These are phyloP conservation scores for Xestia xanthographa DNA, from an alignment of 2,888 invertebrate species.

Conservation along the genomic window DNA sequence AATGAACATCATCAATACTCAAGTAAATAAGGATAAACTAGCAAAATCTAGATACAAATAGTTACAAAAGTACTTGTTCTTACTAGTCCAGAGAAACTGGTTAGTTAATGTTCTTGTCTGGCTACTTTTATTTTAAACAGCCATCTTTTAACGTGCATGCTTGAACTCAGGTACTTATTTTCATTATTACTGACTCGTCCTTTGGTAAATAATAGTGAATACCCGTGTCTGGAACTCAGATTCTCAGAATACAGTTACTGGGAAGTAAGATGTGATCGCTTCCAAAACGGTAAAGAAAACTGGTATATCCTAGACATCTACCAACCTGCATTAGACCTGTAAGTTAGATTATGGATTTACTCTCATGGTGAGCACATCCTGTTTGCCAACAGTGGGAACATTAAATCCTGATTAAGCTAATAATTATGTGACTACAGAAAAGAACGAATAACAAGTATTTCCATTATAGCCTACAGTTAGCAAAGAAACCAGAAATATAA, in stretches of 20 bases:
- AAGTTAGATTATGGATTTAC: neutral
- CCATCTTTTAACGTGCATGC: neutral
- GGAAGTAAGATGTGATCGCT: neutral
- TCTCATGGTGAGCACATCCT: neutral
- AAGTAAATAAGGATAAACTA: slow-evolving; percentile 13
- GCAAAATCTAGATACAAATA: slow-evolving; percentile 3
- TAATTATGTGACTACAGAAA: neutral
- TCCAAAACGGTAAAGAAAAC: neutral
- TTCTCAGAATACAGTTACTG: neutral
- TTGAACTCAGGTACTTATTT: neutral
- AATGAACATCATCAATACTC: neutral
- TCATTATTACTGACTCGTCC: neutral
- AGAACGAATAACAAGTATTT: neutral
- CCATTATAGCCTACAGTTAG: neutral
- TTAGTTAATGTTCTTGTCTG: slow-evolving; percentile 11
- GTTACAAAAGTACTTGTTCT: slow-evolving; percentile 6
- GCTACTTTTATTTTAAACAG: neutral
- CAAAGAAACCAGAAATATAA: neutral
- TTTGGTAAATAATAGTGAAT: neutral
- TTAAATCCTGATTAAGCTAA: neutral
- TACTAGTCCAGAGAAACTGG: slow-evolving; percentile 24
- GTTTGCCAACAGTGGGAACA: neutral
- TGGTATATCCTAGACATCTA: neutral
- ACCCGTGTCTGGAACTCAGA: neutral
- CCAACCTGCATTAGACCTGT: neutral